These are phyloP conservation scores for Acleris cristana DNA, from an alignment of 2,888 invertebrate species.

Conservation along the genomic window DNA sequence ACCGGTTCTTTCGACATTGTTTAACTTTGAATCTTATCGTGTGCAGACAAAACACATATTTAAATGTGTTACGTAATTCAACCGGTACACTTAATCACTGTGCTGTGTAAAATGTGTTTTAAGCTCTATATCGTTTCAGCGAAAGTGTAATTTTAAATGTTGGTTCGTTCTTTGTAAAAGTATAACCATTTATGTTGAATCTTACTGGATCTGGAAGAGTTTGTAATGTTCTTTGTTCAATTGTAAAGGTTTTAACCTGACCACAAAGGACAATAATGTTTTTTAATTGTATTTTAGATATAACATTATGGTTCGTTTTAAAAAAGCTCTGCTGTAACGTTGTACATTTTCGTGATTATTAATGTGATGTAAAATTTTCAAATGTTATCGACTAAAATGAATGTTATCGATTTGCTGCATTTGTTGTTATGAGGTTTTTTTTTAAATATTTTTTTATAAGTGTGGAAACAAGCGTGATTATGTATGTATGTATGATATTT, in stretches of 20 bases:
- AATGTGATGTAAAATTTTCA: too few species aligned
- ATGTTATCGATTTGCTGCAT: too few species aligned
- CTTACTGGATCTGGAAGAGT: slow-evolving; percentile 44
- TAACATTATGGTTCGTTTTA: too few species aligned
- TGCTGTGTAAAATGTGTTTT: slow-evolving; percentile 6
- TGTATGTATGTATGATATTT: too few species aligned
- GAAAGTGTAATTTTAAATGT: slow-evolving; percentile 38
- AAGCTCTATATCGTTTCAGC: not conserved
- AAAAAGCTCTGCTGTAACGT: too few species aligned
- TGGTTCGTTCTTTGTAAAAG: slow-evolving; percentile 34
- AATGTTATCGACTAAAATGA: too few species aligned
- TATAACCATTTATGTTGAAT: slow-evolving; percentile 43
- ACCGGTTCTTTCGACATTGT: slow-evolving; percentile 38
- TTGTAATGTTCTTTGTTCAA: slow-evolving; percentile 23
- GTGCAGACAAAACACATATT: not conserved
- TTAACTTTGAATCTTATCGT: slow-evolving; percentile 23
- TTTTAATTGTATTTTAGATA: slow-evolving; percentile 12
- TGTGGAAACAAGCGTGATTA: too few species aligned
- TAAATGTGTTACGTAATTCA: slow-evolving; percentile 6
- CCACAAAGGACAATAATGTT: too few species aligned
- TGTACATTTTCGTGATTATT: too few species aligned
- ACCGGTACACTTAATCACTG: slow-evolving; percentile 48
- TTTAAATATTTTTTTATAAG: too few species aligned
- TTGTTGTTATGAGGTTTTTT: too few species aligned
- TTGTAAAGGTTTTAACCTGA: too few species aligned